Conservation (phyloP, 2,797 vertebrate species). For the Sebastes dallii region DNA sequence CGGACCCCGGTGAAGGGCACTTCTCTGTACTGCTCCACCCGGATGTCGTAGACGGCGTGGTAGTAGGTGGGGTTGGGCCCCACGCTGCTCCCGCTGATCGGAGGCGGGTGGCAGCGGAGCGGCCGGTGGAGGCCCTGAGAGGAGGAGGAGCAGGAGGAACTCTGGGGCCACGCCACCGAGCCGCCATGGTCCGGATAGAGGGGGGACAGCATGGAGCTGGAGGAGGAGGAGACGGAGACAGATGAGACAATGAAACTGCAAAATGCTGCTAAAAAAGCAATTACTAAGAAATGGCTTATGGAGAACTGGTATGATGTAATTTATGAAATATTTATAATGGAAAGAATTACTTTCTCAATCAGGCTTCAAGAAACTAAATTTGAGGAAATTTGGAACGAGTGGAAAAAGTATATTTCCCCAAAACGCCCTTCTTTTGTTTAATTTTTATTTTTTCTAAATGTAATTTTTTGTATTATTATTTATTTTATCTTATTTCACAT, state of each 20-base stretch:
- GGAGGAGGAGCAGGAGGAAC: constrained; percentile 57
- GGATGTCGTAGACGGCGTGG: constrained; percentile 77
- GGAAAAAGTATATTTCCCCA: no score
- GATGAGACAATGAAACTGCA: not conserved
- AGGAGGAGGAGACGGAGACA: not conserved
- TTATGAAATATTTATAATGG: no score
- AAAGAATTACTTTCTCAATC: no score
- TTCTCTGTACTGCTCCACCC: constrained; percentile 73
- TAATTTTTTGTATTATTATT: no score
- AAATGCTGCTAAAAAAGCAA: no score
- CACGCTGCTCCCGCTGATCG: constrained; percentile 73
- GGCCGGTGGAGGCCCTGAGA: constrained; percentile 62
- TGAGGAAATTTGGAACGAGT: no score
- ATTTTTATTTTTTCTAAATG: no score
- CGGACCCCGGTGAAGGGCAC: constrained; percentile 58
- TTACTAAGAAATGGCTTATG: no score
- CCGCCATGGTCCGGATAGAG: constrained; percentile 70
- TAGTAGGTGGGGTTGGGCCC: constrained; percentile 79
- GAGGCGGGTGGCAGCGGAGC: constrained; percentile 64
- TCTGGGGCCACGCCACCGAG: constrained; percentile 67
- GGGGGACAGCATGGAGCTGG: constrained; percentile 80
- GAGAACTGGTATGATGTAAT: no score
- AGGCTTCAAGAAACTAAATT: no score
- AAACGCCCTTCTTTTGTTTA: no score
- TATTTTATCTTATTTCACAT: no score